Evolutionary conservation across 1,140 invertebrate species (phyloP).

Genomic region (Rhyzopertha dominica): DNA sequence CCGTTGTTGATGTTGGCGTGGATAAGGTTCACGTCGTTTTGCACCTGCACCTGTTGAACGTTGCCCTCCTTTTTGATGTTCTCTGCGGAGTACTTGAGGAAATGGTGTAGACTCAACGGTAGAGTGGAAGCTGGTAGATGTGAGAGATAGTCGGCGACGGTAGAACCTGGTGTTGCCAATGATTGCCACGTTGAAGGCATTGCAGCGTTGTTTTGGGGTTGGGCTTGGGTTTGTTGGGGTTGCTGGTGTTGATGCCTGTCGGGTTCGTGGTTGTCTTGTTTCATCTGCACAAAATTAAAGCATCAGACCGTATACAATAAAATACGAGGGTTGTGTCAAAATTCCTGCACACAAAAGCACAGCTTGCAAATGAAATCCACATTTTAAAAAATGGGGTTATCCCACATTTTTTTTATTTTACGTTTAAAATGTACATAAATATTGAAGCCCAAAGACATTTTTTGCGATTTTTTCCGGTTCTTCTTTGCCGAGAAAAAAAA

Average conservation of each 20-base stretch:
- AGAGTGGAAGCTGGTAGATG: slow-evolving; percentile 67
- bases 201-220: slow-evolving; percentile 30
- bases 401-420: no score
- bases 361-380: no score
- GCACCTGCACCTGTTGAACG: slow-evolving; percentile 28
- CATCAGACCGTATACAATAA: slow-evolving; percentile 1
- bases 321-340: no score
- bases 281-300: no score
- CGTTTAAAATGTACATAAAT: no score
- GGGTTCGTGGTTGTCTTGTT: slow-evolving; percentile 30
- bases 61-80: slow-evolving; percentile 65
- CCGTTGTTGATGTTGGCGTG: slow-evolving; percentile 23
- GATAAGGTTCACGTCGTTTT: slow-evolving; percentile 44
- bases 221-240: slow-evolving; percentile 21
- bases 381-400: no score
- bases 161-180: slow-evolving; percentile 65
- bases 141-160: slow-evolving; percentile 77
- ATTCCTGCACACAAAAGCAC: no score
- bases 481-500: no score
- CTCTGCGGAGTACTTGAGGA: slow-evolving; percentile 76
- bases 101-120: slow-evolving; percentile 74
- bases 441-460: no score
- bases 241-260: slow-evolving; percentile 22
- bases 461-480: no score
- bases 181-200: slow-evolving; percentile 60